Evolutionary conservation across 2,888 invertebrate species (phyloP).

Genomic region (Germaria angustata): DNA sequence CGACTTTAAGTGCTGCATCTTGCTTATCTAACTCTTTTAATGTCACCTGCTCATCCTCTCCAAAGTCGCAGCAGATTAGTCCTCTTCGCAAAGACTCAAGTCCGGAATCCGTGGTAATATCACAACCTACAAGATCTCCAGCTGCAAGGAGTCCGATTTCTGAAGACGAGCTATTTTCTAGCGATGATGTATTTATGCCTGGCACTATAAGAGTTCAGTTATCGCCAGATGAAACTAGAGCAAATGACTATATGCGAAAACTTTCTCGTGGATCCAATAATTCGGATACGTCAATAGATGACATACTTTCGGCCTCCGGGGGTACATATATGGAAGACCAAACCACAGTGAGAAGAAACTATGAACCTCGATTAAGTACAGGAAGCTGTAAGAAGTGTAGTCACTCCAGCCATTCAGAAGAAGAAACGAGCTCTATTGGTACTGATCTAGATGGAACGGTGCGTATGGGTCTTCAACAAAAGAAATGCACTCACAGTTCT

Average conservation of each 20-base stretch:
- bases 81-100: slow-evolving; percentile 73
- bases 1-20: slow-evolving; percentile 77
- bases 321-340: slow-evolving; percentile 83
- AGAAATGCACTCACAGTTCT: slow-evolving; percentile 90
- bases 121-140: slow-evolving; percentile 83
- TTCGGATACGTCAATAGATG: slow-evolving; percentile 84
- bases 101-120: slow-evolving; percentile 82
- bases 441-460: slow-evolving; percentile 91
- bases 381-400: slow-evolving; percentile 84
- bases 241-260: slow-evolving; percentile 75
- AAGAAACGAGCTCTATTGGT: slow-evolving; percentile 88
- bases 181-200: slow-evolving; percentile 84
- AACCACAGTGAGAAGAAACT: slow-evolving; percentile 80
- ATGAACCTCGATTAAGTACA: slow-evolving; percentile 81
- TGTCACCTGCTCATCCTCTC: slow-evolving; percentile 77
- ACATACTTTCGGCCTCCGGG: slow-evolving; percentile 81
- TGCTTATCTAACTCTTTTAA: slow-evolving; percentile 78
- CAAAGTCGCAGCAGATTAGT: slow-evolving; percentile 69
- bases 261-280: slow-evolving; percentile 82
- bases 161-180: slow-evolving; percentile 83
- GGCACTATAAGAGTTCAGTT: slow-evolving; percentile 82
- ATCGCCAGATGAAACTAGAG: slow-evolving; percentile 82
- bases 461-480: slow-evolving; percentile 88
- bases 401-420: slow-evolving; percentile 87
- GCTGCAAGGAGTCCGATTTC: slow-evolving; percentile 83